phyloP scores from a whole-genome alignment of 2,797 vertebrate species.

The Sebastes flavidus region DNA sequence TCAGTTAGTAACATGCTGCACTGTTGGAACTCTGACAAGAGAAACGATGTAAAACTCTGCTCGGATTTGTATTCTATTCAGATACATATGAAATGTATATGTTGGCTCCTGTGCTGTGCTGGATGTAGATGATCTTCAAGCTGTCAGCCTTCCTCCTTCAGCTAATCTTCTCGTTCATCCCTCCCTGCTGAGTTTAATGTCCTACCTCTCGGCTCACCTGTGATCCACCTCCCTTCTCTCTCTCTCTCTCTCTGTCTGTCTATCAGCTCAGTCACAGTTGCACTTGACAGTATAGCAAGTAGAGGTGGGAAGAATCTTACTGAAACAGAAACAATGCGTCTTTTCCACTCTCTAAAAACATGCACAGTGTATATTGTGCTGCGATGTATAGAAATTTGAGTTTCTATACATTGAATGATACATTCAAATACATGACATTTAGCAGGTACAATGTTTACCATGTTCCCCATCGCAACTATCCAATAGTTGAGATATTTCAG shows the following conservation, averaged over 20 bases:
- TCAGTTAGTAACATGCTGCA: neutral
- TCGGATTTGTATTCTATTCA: neutral
- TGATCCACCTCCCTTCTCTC: slow-evolving; percentile 28
- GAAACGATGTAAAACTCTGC: neutral
- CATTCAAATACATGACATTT: neutral
- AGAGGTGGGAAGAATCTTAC: slow-evolving; percentile 48
- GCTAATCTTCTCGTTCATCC: slow-evolving; percentile 68
- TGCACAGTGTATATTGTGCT: slow-evolving; percentile 25
- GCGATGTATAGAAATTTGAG: slow-evolving; percentile 34
- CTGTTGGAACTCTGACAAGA: neutral
- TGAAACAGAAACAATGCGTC: slow-evolving; percentile 48
- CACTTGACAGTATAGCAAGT: slow-evolving; percentile 35
- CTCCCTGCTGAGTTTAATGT: slow-evolving; percentile 67
- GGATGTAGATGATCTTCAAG: slow-evolving; percentile 50
- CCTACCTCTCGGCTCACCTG: slow-evolving; percentile 61
- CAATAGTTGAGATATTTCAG: neutral
- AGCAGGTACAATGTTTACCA: neutral
- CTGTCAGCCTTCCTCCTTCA: slow-evolving; percentile 59
- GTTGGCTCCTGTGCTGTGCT: neutral
- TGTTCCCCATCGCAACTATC: neutral
- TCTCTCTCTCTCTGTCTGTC: slow-evolving; percentile 9
- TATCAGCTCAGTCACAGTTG: slow-evolving; percentile 45
- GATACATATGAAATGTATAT: neutral
- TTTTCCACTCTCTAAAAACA: slow-evolving; percentile 26
- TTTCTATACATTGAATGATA: too few relatives aligned